phyloP scores from a whole-genome alignment of 1,140 invertebrate genomes.

The Whitmania pigra region DNA sequence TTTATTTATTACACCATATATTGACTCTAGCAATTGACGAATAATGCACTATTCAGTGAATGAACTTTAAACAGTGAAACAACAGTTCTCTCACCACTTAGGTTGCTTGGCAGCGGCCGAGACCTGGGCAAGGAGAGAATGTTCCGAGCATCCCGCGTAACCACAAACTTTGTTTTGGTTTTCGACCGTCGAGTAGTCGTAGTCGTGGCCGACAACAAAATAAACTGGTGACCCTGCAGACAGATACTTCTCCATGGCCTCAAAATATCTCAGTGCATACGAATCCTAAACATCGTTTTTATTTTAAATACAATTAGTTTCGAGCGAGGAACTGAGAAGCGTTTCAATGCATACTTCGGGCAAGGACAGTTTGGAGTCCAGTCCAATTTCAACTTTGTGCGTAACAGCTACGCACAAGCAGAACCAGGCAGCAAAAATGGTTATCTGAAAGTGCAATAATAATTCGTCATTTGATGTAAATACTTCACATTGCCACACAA shows the following conservation, averaged over 20 bases:
- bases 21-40: background rate
- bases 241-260: slow-evolving; percentile 59
- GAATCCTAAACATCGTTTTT: slow-evolving; percentile 50
- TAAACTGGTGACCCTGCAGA: slow-evolving; percentile 77
- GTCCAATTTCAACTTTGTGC: slow-evolving; percentile 66
- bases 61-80: too few relatives aligned
- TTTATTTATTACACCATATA: background rate
- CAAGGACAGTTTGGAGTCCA: slow-evolving; percentile 78
- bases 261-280: slow-evolving; percentile 69
- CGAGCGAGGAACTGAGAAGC: too few relatives aligned
- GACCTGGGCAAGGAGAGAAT: slow-evolving; percentile 75
- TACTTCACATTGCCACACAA: background rate
- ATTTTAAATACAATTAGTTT: slow-evolving; percentile 7
- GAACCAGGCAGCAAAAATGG: slow-evolving; percentile 75
- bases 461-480: background rate
- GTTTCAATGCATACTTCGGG: slow-evolving; percentile 49
- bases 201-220: slow-evolving; percentile 66
- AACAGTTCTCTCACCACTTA: slow-evolving; percentile 45
- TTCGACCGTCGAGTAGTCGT: slow-evolving; percentile 54
- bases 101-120: slow-evolving; percentile 57
- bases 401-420: slow-evolving; percentile 72
- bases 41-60: too few relatives aligned
- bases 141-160: slow-evolving; percentile 54
- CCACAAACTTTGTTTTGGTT: slow-evolving; percentile 68
- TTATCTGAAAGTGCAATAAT: slow-evolving; percentile 28